Evolutionary conservation across 2,113 vertebrate genomes (phyloP).

Genomic region (Pleuronectes platessa): DNA sequence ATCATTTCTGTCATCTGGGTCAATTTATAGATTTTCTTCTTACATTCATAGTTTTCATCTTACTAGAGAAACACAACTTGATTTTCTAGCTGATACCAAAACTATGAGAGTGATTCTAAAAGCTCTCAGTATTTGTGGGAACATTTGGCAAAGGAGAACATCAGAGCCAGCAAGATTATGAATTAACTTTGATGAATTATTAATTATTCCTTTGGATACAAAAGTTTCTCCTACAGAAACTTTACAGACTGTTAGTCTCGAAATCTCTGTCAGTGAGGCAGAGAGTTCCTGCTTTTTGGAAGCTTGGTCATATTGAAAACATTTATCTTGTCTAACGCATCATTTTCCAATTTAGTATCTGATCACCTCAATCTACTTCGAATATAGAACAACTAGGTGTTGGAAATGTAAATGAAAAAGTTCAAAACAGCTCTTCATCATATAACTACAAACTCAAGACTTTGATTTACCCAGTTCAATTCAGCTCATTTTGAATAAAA

Average conservation of each 20-base stretch:
- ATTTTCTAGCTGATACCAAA: constrained; percentile 17
- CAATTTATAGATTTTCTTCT: neutral
- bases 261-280: neutral
- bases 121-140: neutral
- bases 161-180: neutral
- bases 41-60: neutral
- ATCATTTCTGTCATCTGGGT: neutral
- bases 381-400: no score
- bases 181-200: neutral
- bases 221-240: neutral
- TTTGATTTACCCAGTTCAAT: no score
- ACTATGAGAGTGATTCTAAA: neutral
- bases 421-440: no score
- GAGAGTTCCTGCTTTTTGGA: neutral
- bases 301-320: neutral
- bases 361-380: no score
- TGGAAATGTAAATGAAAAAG: no score
- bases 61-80: neutral
- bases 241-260: neutral
- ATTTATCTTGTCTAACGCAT: neutral
- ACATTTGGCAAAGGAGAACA: constrained; percentile 4
- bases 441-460: no score
- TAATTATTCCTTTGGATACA: neutral
- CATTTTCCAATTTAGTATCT: no score
- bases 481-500: no score